These are phyloP conservation scores for Panzeria rudis DNA, from an alignment of 2,888 invertebrate genomes.

Conservation along the genomic window DNA sequence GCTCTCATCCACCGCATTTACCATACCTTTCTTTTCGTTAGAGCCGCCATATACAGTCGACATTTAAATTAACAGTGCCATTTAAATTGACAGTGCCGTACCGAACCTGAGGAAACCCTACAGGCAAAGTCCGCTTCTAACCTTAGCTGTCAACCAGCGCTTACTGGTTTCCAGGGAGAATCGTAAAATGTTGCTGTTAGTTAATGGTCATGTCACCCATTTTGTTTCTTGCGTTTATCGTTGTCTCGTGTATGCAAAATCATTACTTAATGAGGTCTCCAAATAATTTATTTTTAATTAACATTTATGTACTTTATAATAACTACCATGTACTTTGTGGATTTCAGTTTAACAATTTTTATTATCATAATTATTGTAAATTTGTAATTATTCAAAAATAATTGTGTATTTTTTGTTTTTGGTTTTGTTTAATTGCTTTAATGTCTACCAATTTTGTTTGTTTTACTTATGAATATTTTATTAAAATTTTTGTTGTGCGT, in stretches of 20 bases:
- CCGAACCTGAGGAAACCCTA: too few relatives aligned
- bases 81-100: too few relatives aligned
- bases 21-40: too few relatives aligned
- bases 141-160: too few relatives aligned
- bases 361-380: conserved; percentile 28
- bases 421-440: conserved; percentile 26
- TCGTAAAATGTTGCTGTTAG: too few relatives aligned
- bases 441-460: conserved; percentile 15
- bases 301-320: conserved; percentile 2
- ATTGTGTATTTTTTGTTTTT: conserved; percentile 29
- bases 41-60: too few relatives aligned
- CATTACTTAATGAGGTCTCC: conserved; percentile 12
- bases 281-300: conserved; percentile 44
- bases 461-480: conserved; percentile 9
- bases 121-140: too few relatives aligned
- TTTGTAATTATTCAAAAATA: conserved; percentile 31
- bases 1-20: too few relatives aligned
- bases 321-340: conserved; percentile 21
- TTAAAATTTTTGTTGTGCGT: conserved; percentile 25
- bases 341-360: conserved; percentile 46
- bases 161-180: too few relatives aligned
- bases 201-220: neutral
- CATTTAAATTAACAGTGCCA: too few relatives aligned
- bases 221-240: neutral
- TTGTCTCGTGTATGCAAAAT: neutral